Percentiles rank a stretch among this genome's conserved stretches.
Conservation (phyloP, 1,140 invertebrate genomes). For the Aphidius gifuensis region DNA sequence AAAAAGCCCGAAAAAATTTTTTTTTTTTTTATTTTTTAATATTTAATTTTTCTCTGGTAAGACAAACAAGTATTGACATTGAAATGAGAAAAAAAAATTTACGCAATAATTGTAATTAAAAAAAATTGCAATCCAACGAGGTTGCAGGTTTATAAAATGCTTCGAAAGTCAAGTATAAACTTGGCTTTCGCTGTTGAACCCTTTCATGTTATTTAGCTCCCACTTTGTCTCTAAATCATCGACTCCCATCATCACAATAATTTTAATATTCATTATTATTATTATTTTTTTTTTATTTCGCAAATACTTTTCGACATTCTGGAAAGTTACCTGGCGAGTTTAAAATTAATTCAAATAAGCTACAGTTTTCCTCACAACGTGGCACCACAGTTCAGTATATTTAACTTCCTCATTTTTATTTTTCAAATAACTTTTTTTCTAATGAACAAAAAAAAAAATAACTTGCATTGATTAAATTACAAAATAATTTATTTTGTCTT, state of each 20-base stretch:
- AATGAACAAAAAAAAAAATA: not conserved
- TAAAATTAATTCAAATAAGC: slow-evolving; percentile 2
- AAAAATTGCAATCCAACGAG: too few relatives aligned
- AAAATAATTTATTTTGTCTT: too few relatives aligned
- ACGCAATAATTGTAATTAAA: too few relatives aligned
- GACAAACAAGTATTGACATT: too few relatives aligned
- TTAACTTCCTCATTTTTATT: not conserved
- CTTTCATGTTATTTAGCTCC: not conserved
- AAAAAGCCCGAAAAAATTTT: too few relatives aligned
- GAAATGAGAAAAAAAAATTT: too few relatives aligned
- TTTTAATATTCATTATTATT: not conserved
- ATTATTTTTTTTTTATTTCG: slow-evolving; percentile 6
- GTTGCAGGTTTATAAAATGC: too few relatives aligned
- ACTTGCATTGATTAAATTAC: too few relatives aligned
- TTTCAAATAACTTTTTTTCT: not conserved
- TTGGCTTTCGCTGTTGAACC: slow-evolving; percentile 13
- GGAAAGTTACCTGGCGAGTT: slow-evolving; percentile 23
- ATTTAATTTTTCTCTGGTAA: too few relatives aligned
- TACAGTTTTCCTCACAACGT: slow-evolving; percentile 24
- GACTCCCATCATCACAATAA: not conserved
- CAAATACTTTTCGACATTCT: not conserved
- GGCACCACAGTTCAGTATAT: slow-evolving; percentile 33
- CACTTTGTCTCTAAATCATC: not conserved
- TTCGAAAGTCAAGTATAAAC: not conserved
- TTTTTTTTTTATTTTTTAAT: too few relatives aligned